Evolutionary conservation across 2,797 vertebrate species (phyloP).

Genomic region (Tolypeutes matacus): DNA sequence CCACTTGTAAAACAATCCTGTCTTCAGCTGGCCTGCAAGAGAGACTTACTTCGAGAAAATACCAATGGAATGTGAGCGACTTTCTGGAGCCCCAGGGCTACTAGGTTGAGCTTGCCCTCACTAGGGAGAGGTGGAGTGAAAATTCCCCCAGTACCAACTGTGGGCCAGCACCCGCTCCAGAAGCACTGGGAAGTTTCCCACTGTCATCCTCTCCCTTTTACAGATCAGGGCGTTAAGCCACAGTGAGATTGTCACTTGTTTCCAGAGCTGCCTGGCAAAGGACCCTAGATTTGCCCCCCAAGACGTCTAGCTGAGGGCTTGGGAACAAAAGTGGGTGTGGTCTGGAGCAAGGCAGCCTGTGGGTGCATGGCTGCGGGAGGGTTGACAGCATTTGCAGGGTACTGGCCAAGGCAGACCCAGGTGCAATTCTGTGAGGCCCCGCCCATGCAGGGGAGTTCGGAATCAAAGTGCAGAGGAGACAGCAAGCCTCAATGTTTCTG

Average conservation of each 20-base stretch:
- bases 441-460: neutral
- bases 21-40: neutral
- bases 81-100: rapidly evolving
- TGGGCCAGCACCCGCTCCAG: rapidly evolving
- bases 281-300: neutral
- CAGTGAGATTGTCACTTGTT: neutral
- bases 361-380: rapidly evolving
- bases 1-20: neutral
- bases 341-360: rapidly evolving
- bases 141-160: no score
- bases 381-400: neutral
- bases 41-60: neutral
- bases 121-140: rapidly evolving
- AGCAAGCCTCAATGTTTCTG: neutral
- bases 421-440: neutral
- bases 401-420: no score
- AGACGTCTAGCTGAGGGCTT: neutral
- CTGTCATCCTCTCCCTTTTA: neutral
- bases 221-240: neutral
- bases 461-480: neutral
- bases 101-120: rapidly evolving
- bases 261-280: rapidly evolving
- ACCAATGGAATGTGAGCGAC: rapidly evolving
- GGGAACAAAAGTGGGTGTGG: no score
- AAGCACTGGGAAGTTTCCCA: rapidly evolving